Conservation (phyloP, 2,888 invertebrate species). For the Drosophila pegasa region DNA sequence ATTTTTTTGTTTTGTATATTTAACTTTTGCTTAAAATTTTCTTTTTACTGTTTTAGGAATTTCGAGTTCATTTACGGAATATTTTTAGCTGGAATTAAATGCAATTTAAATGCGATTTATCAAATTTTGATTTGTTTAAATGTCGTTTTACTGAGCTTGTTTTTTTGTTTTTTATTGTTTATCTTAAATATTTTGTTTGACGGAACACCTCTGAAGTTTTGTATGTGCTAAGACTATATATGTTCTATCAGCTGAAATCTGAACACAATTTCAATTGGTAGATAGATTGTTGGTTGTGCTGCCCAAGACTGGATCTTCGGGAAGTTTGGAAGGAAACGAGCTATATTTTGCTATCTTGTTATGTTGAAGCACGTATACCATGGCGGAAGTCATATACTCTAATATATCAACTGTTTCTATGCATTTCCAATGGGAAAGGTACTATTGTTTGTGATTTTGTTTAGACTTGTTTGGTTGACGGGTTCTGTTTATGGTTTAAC, state of each 20-base stretch:
- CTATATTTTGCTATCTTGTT: background rate
- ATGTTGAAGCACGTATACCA: slow-evolving; percentile 1
- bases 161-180: slow-evolving; percentile 13
- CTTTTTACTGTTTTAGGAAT: slow-evolving; percentile 68
- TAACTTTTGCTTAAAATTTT: slow-evolving; percentile 59
- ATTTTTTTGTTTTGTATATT: slow-evolving; percentile 37
- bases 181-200: slow-evolving; percentile 18
- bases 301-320: background rate
- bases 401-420: slow-evolving; percentile 14
- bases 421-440: slow-evolving; percentile 62
- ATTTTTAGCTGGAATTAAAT: slow-evolving; percentile 50
- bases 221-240: slow-evolving; percentile 28
- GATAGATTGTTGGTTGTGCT: slow-evolving; percentile 10
- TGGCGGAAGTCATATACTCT: slow-evolving; percentile 14
- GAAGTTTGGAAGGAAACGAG: slow-evolving; percentile 1
- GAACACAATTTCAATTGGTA: slow-evolving; percentile 63
- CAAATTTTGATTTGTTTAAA: slow-evolving; percentile 36
- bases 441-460: slow-evolving; percentile 70
- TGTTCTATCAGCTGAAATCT: slow-evolving; percentile 36
- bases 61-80: slow-evolving; percentile 80
- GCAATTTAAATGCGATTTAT: slow-evolving; percentile 34
- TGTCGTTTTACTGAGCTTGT: slow-evolving; percentile 34
- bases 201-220: slow-evolving; percentile 34
- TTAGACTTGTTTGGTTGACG: slow-evolving; percentile 40
- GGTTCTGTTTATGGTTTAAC: slow-evolving; percentile 50